Conservation (phyloP, 37 sponge, comb jelly and placozoan genomes). For the Sycon ciliatum region DNA sequence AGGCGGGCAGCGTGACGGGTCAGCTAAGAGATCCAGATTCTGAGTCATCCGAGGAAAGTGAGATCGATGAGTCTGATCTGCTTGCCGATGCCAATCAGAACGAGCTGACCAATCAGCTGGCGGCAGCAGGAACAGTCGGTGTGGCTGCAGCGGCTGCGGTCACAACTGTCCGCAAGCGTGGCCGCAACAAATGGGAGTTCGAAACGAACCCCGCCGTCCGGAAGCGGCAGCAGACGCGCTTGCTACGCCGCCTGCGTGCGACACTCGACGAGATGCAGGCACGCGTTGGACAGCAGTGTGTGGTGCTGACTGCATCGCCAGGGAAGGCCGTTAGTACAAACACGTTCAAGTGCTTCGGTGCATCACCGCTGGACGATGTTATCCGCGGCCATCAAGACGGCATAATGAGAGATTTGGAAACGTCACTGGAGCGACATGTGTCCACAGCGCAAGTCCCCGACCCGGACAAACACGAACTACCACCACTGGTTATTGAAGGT, state of each 20-base stretch:
- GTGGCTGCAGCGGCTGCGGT: constrained; percentile 84
- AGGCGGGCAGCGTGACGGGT: too few species aligned
- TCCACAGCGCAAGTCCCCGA: neutral
- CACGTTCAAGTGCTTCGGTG: constrained; percentile 69
- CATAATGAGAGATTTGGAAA: constrained; percentile 27
- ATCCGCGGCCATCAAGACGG: constrained; percentile 22
- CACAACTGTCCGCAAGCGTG: constrained; percentile 38
- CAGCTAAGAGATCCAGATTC: too few species aligned
- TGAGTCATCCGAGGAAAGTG: too few species aligned
- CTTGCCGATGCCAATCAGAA: neutral
- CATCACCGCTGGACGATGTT: constrained; percentile 35
- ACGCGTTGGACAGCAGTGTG: constrained; percentile 77
- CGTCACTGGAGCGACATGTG: neutral
- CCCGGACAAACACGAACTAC: constrained; percentile 51
- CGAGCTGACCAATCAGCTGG: constrained; percentile 59
- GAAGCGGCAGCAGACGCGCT: constrained; percentile 68
- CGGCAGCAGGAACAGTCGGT: constrained; percentile 66
- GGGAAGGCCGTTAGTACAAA: constrained; percentile 34
- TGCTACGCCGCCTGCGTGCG: constrained; percentile 54
- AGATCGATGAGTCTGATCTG: neutral
- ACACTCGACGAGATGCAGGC: constrained; percentile 68
- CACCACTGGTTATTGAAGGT: constrained; percentile 76
- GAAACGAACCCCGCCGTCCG: constrained; percentile 78
- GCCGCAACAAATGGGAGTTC: constrained; percentile 35
- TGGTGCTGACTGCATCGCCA: constrained; percentile 61